Evolutionary conservation across 2,888 invertebrate genomes (phyloP).

Genomic region (Eupithecia exiguata): DNA sequence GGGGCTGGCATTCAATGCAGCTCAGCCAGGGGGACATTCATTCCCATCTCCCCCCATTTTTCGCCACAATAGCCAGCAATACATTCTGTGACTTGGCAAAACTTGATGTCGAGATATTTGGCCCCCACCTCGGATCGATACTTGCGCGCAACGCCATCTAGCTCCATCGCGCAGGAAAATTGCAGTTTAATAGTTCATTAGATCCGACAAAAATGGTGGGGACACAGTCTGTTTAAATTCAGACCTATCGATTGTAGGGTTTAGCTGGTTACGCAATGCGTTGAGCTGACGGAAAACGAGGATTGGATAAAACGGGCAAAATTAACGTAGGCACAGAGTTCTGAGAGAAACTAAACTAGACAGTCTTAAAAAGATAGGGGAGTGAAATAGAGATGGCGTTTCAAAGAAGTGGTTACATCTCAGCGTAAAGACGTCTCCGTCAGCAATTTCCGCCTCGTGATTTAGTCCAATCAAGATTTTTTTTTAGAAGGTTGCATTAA

Average conservation of each 20-base stretch:
- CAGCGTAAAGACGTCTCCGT: not conserved
- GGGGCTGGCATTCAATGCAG: conserved; percentile 33
- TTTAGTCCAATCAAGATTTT: no score
- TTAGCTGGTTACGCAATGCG: conserved; percentile 45
- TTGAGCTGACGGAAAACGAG: conserved; percentile 26
- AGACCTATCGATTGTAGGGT: conserved; percentile 75
- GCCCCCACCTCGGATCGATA: conserved; percentile 79
- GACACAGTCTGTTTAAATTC: conserved; percentile 78
- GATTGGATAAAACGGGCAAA: not conserved
- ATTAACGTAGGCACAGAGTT: not conserved
- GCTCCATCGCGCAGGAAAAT: conserved; percentile 81
- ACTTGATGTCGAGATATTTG: conserved; percentile 74
- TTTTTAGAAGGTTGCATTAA: no score
- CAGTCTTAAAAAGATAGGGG: not conserved
- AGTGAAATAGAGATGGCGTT: not conserved
- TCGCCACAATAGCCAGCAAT: conserved; percentile 82
- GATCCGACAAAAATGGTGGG: conserved; percentile 82
- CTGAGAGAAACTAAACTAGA: not conserved
- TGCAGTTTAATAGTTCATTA: conserved; percentile 84
- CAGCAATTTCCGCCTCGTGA: not conserved
- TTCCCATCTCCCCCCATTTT: conserved; percentile 74
- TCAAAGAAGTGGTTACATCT: not conserved
- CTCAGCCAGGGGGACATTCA: conserved; percentile 52
- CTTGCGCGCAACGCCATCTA: conserved; percentile 81
- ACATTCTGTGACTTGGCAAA: conserved; percentile 83